phyloP scores from a whole-genome alignment of 1,140 invertebrate species.

The Diplogasteroides magnus region DNA sequence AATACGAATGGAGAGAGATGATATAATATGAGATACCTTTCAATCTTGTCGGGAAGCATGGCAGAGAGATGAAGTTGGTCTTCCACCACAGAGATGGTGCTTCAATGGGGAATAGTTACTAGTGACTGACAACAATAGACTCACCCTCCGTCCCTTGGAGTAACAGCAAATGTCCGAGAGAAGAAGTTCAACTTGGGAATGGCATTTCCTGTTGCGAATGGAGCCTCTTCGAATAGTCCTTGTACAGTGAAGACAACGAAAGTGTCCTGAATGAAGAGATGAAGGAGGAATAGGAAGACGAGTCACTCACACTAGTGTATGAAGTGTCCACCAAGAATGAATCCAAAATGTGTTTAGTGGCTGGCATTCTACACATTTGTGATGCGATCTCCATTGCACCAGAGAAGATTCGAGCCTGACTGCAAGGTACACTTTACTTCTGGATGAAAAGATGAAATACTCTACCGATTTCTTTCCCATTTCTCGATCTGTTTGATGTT shows the following conservation, averaged over 20 bases:
- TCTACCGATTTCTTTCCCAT: background rate
- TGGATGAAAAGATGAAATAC: too few relatives aligned
- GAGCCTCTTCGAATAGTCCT: background rate
- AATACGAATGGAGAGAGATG: background rate
- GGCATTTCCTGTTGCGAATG: background rate
- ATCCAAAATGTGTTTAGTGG: background rate
- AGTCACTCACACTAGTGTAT: background rate
- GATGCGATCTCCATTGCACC: background rate
- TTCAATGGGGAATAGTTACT: background rate
- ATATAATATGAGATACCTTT: constrained; percentile 5
- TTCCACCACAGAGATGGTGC: background rate
- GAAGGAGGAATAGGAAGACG: background rate
- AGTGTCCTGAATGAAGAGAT: background rate
- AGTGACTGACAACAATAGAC: background rate
- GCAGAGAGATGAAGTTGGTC: background rate
- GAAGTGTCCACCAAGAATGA: background rate
- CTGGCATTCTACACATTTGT: background rate
- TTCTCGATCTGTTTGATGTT: background rate
- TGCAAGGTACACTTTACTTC: background rate
- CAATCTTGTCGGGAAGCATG: background rate
- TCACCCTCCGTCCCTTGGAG: background rate
- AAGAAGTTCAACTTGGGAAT: background rate
- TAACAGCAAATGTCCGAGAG: background rate
- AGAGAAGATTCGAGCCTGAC: background rate
- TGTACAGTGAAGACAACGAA: background rate